These are phyloP conservation scores for Passer montanus DNA, from an alignment of 2,113 vertebrate species.

Conservation along the genomic window DNA sequence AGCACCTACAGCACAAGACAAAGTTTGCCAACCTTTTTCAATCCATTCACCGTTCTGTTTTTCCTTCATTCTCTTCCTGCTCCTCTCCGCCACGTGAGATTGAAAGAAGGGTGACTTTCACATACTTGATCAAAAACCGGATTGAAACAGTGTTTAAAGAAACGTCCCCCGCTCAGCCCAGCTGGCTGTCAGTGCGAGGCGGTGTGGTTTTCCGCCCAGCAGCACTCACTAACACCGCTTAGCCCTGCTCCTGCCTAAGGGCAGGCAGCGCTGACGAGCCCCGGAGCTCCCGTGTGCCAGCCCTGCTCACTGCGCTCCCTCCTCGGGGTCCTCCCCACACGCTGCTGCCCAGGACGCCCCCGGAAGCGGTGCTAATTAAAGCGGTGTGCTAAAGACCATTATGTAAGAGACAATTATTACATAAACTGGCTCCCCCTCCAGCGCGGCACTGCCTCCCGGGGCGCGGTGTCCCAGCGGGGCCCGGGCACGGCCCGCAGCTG, in stretches of 20 bases:
- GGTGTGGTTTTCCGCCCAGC: background rate
- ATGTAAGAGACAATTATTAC: background rate
- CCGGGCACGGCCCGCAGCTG: background rate
- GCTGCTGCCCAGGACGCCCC: background rate
- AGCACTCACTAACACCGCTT: background rate
- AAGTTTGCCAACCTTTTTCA: background rate
- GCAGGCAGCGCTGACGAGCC: background rate
- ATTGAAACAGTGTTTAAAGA: background rate
- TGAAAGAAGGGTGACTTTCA: background rate
- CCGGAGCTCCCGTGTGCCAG: background rate
- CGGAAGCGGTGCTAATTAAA: background rate
- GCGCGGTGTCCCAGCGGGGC: background rate
- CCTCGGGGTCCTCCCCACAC: background rate
- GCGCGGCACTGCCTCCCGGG: background rate
- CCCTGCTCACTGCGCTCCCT: background rate
- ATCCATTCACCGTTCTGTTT: background rate
- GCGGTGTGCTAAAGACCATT: background rate
- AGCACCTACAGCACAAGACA: background rate
- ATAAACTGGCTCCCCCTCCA: background rate
- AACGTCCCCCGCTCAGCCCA: background rate
- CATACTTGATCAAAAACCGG: background rate
- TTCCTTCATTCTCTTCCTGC: background rate
- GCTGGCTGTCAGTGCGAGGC: background rate
- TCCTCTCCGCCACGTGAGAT: background rate
- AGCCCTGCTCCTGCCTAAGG: background rate